phyloP scores from a whole-genome alignment of 2,797 vertebrate species.

The Anas bernieri region DNA sequence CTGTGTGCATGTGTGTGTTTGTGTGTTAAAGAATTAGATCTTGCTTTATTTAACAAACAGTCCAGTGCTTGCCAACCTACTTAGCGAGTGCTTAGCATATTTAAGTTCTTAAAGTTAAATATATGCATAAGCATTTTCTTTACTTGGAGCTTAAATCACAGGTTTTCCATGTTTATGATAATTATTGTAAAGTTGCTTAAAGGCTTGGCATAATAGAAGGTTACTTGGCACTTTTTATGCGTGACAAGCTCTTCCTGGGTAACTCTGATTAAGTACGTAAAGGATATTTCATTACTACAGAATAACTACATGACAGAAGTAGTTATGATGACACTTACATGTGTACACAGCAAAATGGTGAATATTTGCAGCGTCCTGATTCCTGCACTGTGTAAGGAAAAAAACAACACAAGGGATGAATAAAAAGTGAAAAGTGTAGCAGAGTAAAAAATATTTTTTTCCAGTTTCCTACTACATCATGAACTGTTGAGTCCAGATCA shows the following conservation, averaged over 20 bases:
- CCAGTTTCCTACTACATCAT: not conserved
- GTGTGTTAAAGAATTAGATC: not conserved
- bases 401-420: not conserved
- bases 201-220: not conserved
- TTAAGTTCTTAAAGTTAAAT: not conserved
- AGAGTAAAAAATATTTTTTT: not conserved
- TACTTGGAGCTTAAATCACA: not conserved
- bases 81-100: not conserved
- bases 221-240: not conserved
- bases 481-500: not conserved
- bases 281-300: accelerated
- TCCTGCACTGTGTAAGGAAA: not conserved
- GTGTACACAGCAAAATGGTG: not conserved
- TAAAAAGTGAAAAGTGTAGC: not conserved
- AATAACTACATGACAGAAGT: not conserved
- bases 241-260: not conserved
- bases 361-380: not conserved
- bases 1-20: not conserved
- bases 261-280: not conserved
- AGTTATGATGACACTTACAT: not conserved
- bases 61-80: not conserved
- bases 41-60: not conserved
- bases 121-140: not conserved
- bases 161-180: not conserved
- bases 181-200: not conserved